Percentiles rank a stretch among this genome's conserved stretches.
Conservation (phyloP, 53 echinoderm and acorn worm genomes). For the Stichopus horrens region DNA sequence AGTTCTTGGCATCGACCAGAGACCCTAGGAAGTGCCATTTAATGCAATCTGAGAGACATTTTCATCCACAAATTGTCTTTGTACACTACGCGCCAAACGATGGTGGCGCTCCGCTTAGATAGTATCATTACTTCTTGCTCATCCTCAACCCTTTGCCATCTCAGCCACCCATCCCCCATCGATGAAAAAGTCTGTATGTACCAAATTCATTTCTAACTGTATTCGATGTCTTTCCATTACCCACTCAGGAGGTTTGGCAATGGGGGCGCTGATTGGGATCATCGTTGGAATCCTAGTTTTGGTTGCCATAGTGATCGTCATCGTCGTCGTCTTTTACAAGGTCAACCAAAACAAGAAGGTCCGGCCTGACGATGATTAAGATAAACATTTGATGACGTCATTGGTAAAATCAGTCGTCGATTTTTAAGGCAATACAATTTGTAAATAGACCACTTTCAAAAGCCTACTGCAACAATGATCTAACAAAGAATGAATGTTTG, state of each 20-base stretch:
- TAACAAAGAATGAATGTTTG: too few relatives aligned
- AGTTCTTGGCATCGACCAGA: background rate
- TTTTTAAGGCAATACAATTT: too few relatives aligned
- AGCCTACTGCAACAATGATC: too few relatives aligned
- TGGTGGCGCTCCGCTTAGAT: too few relatives aligned
- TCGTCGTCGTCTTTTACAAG: background rate
- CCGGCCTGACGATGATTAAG: background rate
- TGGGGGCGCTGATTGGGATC: background rate
- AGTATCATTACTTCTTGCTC: background rate
- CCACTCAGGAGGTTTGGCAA: too few relatives aligned
- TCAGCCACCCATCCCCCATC: background rate
- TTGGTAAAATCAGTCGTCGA: too few relatives aligned
- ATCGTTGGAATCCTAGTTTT: background rate
- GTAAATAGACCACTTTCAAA: too few relatives aligned
- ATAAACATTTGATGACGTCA: background rate
- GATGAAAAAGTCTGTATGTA: background rate
- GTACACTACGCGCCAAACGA: too few relatives aligned
- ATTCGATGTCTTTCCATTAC: background rate
- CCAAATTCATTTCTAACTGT: background rate
- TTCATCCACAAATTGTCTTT: too few relatives aligned
- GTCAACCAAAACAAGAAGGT: slow-evolving; percentile 24
- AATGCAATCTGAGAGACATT: too few relatives aligned
- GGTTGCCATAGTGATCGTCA: background rate
- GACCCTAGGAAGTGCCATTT: too few relatives aligned
- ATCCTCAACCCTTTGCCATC: background rate